Percentiles rank a stretch among this genome's conserved stretches.
Evolutionary conservation across 2,113 vertebrate species (phyloP).

Genomic region (Myiopsitta monachus): DNA sequence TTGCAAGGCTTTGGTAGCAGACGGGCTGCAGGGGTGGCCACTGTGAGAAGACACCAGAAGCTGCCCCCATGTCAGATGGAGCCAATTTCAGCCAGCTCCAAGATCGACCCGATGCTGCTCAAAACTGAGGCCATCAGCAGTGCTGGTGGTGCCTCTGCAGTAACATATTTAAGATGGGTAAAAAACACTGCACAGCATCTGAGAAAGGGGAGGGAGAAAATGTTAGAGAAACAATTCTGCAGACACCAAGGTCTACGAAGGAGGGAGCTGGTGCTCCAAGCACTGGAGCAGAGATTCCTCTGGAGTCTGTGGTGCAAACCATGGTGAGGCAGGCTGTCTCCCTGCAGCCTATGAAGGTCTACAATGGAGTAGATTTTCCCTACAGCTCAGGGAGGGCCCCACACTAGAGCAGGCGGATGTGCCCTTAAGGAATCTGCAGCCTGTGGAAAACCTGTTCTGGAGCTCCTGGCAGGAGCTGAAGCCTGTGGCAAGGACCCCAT

Average conservation of each 20-base stretch:
- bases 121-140: neutral
- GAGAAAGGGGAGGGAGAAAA: neutral
- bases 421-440: neutral
- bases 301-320: neutral
- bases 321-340: neutral
- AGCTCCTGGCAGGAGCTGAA: neutral
- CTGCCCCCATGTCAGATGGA: rapidly evolving
- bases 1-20: neutral
- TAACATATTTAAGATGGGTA: neutral
- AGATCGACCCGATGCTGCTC: neutral
- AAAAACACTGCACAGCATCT: neutral
- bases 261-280: neutral
- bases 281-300: neutral
- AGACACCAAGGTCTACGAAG: neutral
- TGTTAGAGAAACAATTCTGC: neutral
- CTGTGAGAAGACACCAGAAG: neutral
- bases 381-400: neutral
- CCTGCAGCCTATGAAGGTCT: rapidly evolving
- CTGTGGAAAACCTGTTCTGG: neutral
- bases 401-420: rapidly evolving
- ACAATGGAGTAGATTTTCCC: neutral
- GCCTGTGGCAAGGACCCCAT: neutral
- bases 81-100: neutral
- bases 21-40: neutral
- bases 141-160: neutral